These are phyloP conservation scores for Serranus cabrilla DNA, from an alignment of 2,797 vertebrate species.

Conservation along the genomic window DNA sequence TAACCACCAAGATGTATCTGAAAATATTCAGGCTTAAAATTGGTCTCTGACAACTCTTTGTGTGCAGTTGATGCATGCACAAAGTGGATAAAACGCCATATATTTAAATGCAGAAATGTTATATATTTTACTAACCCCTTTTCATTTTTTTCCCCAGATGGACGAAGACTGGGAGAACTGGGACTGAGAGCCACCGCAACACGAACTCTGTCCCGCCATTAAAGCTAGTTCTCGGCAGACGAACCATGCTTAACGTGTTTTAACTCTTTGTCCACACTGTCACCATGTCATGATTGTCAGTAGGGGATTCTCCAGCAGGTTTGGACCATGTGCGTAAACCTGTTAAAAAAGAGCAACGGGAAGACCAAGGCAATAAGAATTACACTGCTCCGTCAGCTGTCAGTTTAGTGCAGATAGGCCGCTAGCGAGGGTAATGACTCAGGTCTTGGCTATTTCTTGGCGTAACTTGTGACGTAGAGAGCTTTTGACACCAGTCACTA, in stretches of 20 bases:
- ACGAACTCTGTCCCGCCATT: constrained; percentile 57
- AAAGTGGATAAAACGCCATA: no score
- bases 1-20: no score
- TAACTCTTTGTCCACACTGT: constrained; percentile 83
- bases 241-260: constrained; percentile 83
- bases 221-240: constrained; percentile 76
- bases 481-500: constrained; percentile 43
- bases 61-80: no score
- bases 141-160: constrained; percentile 81
- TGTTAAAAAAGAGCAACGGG: constrained; percentile 56
- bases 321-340: constrained; percentile 70
- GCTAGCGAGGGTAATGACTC: constrained; percentile 41
- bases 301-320: constrained; percentile 58
- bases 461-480: constrained; percentile 52
- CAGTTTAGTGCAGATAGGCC: constrained; percentile 55
- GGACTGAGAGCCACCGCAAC: constrained; percentile 85
- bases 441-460: constrained; percentile 55
- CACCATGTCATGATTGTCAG: constrained; percentile 81
- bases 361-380: constrained; percentile 69
- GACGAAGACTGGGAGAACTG: constrained; percentile 99
- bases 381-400: constrained; percentile 54
- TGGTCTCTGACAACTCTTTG: no score
- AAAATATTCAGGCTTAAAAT: no score
- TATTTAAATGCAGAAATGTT: no score
- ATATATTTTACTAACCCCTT: not conserved